Evolutionary conservation across 2,888 invertebrate species (phyloP).

Genomic region (Abrostola tripartita): DNA sequence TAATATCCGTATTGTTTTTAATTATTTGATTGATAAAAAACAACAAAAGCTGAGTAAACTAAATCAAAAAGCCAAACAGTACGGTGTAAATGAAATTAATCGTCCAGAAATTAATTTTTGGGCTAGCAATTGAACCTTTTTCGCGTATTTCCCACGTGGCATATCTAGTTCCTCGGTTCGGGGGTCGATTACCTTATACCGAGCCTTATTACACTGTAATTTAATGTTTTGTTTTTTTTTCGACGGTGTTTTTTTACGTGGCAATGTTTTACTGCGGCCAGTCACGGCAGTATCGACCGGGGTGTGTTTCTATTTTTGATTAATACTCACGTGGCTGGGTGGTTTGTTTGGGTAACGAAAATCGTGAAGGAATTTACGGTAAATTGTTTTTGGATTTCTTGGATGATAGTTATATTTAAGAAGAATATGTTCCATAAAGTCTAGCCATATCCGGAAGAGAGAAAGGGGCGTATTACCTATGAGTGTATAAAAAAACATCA

Average conservation of each 20-base stretch:
- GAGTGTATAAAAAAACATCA: not conserved
- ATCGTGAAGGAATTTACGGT: constrained; percentile 36
- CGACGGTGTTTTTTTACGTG: constrained; percentile 74
- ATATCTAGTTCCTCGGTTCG: constrained; percentile 70
- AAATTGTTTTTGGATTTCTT: constrained; percentile 29
- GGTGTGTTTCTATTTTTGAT: constrained; percentile 66
- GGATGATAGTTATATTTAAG: constrained; percentile 25
- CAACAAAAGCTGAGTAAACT: constrained; percentile 50
- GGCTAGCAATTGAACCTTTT: constrained; percentile 60
- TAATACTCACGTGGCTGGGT: constrained; percentile 57
- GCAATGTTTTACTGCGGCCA: constrained; percentile 79
- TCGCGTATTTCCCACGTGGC: constrained; percentile 85
- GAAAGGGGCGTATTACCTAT: not conserved
- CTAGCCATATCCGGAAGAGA: not conserved
- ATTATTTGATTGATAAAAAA: constrained; percentile 9
- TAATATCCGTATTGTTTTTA: not conserved
- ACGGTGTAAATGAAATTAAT: constrained; percentile 56
- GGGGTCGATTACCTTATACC: constrained; percentile 82
- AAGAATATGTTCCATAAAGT: not conserved
- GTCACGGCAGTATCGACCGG: constrained; percentile 87
- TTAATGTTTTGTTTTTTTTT: constrained; percentile 84
- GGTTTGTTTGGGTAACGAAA: constrained; percentile 30
- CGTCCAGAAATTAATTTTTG: constrained; percentile 55
- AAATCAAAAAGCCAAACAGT: constrained; percentile 47
- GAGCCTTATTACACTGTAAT: constrained; percentile 84